A percentile compares a stretch with the other conserved stretches of the same genome.
Conservation (phyloP, 2,797 vertebrate species). For the Iguana delicatissima region DNA sequence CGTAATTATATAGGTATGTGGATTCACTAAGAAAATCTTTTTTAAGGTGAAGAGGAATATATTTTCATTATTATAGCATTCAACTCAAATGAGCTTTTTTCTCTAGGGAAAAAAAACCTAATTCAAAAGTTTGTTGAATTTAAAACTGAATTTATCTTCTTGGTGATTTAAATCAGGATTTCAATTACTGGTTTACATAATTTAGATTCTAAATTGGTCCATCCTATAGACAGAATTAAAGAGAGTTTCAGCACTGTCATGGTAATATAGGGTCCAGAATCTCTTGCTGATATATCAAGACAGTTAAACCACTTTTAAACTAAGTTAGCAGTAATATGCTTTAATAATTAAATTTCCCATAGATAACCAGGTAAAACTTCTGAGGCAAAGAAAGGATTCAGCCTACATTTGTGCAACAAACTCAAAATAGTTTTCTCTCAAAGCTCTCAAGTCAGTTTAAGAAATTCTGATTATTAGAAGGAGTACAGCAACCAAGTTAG, state of each 20-base stretch:
- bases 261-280: background rate
- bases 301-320: background rate
- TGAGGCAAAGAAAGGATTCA: background rate
- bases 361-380: background rate
- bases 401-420: background rate
- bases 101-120: background rate
- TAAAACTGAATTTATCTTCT: background rate
- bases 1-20: background rate
- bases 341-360: background rate
- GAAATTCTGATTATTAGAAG: slow-evolving; percentile 30
- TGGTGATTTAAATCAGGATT: background rate
- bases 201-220: background rate
- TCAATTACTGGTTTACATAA: slow-evolving; percentile 1
- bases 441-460: background rate
- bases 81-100: background rate
- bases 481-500: background rate
- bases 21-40: background rate
- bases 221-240: background rate
- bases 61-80: background rate
- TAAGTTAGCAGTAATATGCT: background rate
- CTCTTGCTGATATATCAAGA: background rate
- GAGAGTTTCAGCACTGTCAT: background rate
- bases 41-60: background rate
- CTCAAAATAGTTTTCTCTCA: background rate
- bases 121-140: background rate